A percentile compares a stretch with the other conserved stretches of the same genome.
phyloP scores from a whole-genome alignment of 1,140 invertebrate genomes.

The Lepidurus packardi region DNA sequence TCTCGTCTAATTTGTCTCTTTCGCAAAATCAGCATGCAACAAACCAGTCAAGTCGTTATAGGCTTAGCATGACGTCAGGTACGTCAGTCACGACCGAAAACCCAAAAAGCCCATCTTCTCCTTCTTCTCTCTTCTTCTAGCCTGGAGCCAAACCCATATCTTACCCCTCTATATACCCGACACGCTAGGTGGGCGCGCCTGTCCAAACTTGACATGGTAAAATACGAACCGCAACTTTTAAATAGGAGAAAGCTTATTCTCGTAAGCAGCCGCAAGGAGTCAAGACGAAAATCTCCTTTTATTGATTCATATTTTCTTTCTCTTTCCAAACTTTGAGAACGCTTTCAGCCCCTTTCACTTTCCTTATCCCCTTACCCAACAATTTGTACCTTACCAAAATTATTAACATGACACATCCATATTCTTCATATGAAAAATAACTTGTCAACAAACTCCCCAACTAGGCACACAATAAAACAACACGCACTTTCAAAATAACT shows the following conservation, averaged over 20 bases:
- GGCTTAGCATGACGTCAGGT: too few species aligned
- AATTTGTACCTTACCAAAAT: too few species aligned
- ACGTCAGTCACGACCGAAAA: neutral
- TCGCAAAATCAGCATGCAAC: too few species aligned
- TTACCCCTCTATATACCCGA: neutral
- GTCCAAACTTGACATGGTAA: neutral
- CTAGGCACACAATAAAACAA: too few species aligned
- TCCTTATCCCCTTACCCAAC: neutral
- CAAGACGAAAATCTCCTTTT: neutral
- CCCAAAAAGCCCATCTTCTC: neutral
- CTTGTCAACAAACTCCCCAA: too few species aligned
- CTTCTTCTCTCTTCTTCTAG: neutral
- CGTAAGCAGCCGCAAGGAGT: neutral
- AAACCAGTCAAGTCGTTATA: too few species aligned
- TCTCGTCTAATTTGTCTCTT: too few species aligned
- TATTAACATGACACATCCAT: too few species aligned
- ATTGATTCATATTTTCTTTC: slow-evolving; percentile 16
- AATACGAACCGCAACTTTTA: neutral
- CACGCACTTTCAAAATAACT: too few species aligned
- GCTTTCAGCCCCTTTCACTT: neutral
- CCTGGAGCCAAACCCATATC: neutral
- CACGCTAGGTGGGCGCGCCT: slow-evolving; percentile 6
- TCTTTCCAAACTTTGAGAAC: neutral
- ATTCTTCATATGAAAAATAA: too few species aligned
- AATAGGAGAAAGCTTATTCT: slow-evolving; percentile 7